phyloP scores from a whole-genome alignment of 2,888 invertebrate species.

The Caenorhabditis panamensis region DNA sequence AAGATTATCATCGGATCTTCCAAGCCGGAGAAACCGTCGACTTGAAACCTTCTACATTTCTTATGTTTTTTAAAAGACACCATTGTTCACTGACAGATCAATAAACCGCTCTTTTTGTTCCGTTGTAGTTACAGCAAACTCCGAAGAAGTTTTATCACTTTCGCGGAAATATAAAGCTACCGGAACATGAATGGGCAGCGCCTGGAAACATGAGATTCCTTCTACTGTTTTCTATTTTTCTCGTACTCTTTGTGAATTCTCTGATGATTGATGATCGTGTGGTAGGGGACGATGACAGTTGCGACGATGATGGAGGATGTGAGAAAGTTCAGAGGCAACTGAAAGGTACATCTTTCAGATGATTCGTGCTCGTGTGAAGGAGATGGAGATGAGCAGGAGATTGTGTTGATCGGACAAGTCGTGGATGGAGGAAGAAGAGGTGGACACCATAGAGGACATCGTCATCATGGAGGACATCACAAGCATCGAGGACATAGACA shows the following conservation, averaged over 20 bases:
- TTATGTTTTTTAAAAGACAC: background rate
- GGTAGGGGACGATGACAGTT: background rate
- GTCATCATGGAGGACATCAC: background rate
- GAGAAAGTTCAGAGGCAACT: background rate
- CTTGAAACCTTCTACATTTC: background rate
- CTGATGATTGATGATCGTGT: background rate
- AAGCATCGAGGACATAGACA: constrained; percentile 11
- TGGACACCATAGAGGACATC: background rate
- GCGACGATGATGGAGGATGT: background rate
- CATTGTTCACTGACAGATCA: background rate
- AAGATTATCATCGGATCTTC: constrained; percentile 3
- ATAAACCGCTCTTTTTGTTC: background rate
- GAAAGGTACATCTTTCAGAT: background rate
- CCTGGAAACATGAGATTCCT: constrained; percentile 11
- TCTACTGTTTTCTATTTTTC: background rate
- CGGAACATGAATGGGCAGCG: background rate
- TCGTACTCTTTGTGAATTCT: background rate
- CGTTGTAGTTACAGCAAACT: background rate
- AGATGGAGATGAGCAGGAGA: background rate
- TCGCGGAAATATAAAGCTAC: constrained; percentile 9
- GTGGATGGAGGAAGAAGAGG: background rate
- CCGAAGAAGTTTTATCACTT: background rate
- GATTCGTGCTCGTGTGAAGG: background rate
- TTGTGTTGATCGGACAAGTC: constrained; percentile 1
- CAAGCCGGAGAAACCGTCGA: background rate